phyloP scores from a whole-genome alignment of 2,113 vertebrate species.

The Mastomys natalensis region DNA sequence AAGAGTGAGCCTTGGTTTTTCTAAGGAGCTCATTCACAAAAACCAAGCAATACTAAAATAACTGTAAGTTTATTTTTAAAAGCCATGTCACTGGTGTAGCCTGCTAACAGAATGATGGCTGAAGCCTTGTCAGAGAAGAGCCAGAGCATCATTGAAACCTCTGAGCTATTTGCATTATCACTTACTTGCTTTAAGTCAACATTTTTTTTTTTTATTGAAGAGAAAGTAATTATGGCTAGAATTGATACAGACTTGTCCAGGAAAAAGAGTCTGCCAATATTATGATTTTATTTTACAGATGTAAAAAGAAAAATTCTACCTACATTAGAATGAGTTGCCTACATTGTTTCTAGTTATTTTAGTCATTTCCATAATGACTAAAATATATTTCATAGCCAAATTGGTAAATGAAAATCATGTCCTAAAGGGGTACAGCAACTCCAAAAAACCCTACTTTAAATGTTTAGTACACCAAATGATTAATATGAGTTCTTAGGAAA shows the following conservation, averaged over 20 bases:
- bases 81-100: neutral
- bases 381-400: neutral
- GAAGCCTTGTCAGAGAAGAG: neutral
- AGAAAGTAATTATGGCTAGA: constrained; percentile 34
- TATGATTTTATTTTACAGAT: constrained; percentile 17
- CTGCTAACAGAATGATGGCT: neutral
- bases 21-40: constrained; percentile 75
- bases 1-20: constrained; percentile 29
- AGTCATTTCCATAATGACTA: neutral
- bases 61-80: constrained; percentile 22
- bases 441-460: neutral
- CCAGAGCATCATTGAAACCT: neutral
- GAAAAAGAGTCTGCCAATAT: neutral
- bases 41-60: constrained; percentile 47
- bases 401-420: neutral
- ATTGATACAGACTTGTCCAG: neutral
- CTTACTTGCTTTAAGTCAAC: neutral
- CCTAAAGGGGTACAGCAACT: neutral
- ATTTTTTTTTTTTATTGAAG: constrained; percentile 20
- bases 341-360: neutral
- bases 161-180: neutral
- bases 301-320: neutral
- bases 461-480: neutral
- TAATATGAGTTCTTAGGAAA: constrained; percentile 17
- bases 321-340: neutral